Base-by-base conservation (phyloP, 2,888 invertebrate genomes). In the Eupithecia tripunctaria region DNA sequence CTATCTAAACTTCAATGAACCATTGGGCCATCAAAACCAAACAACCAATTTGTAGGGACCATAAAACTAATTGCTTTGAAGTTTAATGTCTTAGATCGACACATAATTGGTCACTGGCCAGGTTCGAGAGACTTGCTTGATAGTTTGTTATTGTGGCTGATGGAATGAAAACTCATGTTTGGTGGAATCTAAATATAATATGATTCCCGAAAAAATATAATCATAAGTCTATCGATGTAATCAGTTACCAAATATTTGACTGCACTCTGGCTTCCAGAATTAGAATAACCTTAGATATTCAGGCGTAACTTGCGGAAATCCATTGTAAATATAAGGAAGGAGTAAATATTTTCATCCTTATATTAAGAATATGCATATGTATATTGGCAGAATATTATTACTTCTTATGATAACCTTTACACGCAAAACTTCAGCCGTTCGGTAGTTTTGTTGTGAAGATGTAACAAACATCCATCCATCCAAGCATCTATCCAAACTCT, bases 51-150 rank as follows among this genome's bases (percentile, higher is more conserved):
- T 60, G 29, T 7, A 29, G 0, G 27, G 18, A 29, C 60, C 7
- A 18, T 60, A 29, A 60, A 60, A 29, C 60, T 60, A 60, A 60
- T 60, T 60, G 29, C 60, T 18, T 59, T 27, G 25, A 59, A 59
- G 25, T 59, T 12, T 12, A 27, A 59, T 59, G 25, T 27, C 59
- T 15, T 27, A 4, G 27, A 27, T 27, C 25, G 59, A 59, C 7
- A 59, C 59, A 27, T 59, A 59, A 59, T 59, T 27, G 59, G 59
- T 25, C 59, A 59, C 59, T 27, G 25, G 8, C 36, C 1, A 25
- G 2, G 25, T 59, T 59, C 14, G 14, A 47, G 47, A 47, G 12
- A 12, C 27, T 27, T 59, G 27, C 59, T 59, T 27, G 27, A 59
- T 59, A 59, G 59, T 59, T 59, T 27, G 59, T 27, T 59, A 59